These are phyloP conservation scores for Epinephelus moara DNA, from an alignment of 2,113 vertebrate genomes.

Conservation along the genomic window DNA sequence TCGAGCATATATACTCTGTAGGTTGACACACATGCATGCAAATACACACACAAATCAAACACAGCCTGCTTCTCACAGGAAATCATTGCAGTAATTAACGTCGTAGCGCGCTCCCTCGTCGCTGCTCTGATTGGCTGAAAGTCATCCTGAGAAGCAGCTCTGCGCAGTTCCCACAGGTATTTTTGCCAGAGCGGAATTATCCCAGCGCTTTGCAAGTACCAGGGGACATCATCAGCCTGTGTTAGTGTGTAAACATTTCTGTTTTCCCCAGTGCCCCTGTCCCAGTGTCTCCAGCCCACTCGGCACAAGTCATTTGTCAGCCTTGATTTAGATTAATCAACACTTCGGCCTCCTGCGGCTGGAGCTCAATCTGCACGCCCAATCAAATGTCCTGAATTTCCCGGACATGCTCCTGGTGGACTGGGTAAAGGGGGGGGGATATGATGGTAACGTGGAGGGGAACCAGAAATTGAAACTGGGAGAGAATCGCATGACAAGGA, in stretches of 20 bases:
- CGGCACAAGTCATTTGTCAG: conserved; percentile 76
- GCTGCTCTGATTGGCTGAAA: conserved; percentile 74
- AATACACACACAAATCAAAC: conserved; percentile 66
- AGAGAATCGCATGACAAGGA: not conserved
- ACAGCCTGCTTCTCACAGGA: conserved; percentile 69
- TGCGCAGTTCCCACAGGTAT: conserved; percentile 67
- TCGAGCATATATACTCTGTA: conserved; percentile 53
- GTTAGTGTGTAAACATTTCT: conserved; percentile 79
- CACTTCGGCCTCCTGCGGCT: conserved; percentile 43
- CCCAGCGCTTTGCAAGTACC: conserved; percentile 57
- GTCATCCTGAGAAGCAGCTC: conserved; percentile 62
- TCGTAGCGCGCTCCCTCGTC: conserved; percentile 58
- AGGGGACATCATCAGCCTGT: conserved; percentile 72
- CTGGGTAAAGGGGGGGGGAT: not conserved
- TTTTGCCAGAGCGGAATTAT: conserved; percentile 72
- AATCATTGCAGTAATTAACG: conserved; percentile 79
- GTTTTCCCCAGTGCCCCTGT: conserved; percentile 57
- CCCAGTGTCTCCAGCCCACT: conserved; percentile 67
- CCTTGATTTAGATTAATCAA: conserved; percentile 75
- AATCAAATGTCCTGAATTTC: conserved; percentile 42
- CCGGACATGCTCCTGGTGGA: conserved; percentile 33
- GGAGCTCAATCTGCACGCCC: conserved; percentile 46
- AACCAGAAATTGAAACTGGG: conserved; percentile 22
- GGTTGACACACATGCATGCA: conserved; percentile 27
- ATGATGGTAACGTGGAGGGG: not conserved